Conservation (phyloP, 35 echinoderm and acorn worm species). For the Holothuria glaberrima region DNA sequence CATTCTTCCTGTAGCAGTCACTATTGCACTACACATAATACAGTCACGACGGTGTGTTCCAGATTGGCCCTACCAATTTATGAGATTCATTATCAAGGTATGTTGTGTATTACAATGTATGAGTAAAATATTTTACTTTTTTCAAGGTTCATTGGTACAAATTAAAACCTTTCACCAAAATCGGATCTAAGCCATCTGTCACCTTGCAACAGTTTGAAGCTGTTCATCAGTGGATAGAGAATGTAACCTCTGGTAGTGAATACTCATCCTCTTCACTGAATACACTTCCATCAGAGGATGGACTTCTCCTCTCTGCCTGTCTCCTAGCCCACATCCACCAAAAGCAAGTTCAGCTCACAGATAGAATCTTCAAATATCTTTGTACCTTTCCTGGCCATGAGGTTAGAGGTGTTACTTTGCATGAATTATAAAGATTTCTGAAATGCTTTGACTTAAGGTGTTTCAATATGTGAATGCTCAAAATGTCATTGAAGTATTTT, state of each 20-base stretch:
- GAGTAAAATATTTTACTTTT: neutral
- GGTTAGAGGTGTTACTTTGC: neutral
- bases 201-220: neutral
- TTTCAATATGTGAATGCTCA: no score
- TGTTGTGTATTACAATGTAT: neutral
- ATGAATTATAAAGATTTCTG: neutral
- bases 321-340: neutral
- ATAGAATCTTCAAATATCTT: neutral
- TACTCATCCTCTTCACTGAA: neutral
- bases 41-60: neutral
- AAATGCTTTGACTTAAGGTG: no score
- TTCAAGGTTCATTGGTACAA: neutral
- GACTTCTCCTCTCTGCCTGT: neutral
- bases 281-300: neutral
- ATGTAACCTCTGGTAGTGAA: neutral
- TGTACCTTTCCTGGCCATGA: neutral
- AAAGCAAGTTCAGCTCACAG: neutral
- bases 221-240: neutral
- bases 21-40: neutral
- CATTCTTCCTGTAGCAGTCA: no score
- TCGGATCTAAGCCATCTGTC: neutral
- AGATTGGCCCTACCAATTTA: neutral
- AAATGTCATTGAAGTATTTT: no score
- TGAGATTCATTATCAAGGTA: neutral
- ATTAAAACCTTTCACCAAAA: neutral